phyloP scores from a whole-genome alignment of 2,797 vertebrate genomes.

The Graptemys geographica region DNA sequence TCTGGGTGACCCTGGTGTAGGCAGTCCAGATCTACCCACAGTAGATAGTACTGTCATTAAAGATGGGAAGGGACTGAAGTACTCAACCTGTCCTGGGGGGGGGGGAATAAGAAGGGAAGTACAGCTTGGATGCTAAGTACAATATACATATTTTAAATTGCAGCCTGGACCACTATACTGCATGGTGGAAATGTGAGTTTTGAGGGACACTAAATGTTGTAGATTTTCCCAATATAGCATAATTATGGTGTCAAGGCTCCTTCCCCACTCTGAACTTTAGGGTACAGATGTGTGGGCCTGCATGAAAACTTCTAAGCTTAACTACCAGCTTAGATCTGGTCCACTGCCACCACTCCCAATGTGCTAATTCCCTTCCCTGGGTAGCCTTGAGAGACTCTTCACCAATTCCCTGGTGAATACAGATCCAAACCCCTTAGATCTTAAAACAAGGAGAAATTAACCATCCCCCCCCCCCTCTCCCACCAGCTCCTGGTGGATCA shows the following conservation, averaged over 20 bases:
- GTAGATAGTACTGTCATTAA: constrained; percentile 56
- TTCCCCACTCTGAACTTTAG: no score
- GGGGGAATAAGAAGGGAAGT: constrained; percentile 52
- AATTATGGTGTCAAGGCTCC: not conserved
- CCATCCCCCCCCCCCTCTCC: no score
- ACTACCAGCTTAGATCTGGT: no score
- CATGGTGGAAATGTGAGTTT: not conserved
- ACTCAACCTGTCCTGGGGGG: not conserved
- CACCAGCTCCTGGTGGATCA: no score
- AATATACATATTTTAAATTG: constrained; percentile 30
- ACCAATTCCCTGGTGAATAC: no score
- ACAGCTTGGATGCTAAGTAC: constrained; percentile 29
- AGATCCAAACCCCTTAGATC: no score
- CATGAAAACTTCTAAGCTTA: no score
- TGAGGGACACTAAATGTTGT: not conserved
- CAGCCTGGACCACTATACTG: not conserved
- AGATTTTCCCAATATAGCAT: constrained; percentile 32
- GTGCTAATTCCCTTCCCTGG: no score
- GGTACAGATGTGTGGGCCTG: no score
- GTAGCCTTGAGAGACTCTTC: no score
- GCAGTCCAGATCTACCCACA: constrained; percentile 46
- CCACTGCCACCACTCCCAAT: no score
- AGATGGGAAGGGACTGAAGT: constrained; percentile 39
- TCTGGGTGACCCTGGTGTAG: not conserved
- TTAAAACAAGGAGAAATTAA: no score